Percentiles rank a stretch among this genome's conserved stretches.
Evolutionary conservation across 2,113 vertebrate genomes (phyloP).

Genomic region (Zapus hudsonius): DNA sequence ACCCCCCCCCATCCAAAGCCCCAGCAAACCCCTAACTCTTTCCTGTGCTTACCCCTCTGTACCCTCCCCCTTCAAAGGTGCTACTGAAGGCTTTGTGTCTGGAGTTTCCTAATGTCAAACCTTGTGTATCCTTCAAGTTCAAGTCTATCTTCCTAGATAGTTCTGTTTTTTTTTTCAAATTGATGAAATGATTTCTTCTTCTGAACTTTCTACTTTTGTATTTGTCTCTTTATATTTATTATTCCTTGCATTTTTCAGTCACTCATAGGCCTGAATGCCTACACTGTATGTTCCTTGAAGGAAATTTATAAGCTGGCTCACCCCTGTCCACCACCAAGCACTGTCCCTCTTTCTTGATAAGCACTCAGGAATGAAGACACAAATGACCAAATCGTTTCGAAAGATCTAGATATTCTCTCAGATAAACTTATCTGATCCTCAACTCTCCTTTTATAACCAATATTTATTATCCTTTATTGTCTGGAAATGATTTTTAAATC

Average conservation of each 20-base stretch:
- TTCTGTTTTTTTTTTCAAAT: background rate
- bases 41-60: too few species aligned
- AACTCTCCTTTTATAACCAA: background rate
- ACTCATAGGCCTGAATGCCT: background rate
- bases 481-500: background rate
- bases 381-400: background rate
- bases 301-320: background rate
- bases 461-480: background rate
- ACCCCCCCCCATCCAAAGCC: background rate
- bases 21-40: background rate
- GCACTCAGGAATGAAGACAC: constrained; percentile 3
- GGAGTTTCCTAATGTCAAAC: background rate
- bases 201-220: background rate
- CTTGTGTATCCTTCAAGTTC: background rate
- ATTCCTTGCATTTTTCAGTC: background rate
- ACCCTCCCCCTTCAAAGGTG: background rate
- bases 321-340: background rate
- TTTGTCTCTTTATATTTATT: background rate
- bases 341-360: background rate
- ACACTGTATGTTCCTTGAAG: background rate
- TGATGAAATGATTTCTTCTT: constrained; percentile 20
- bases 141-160: background rate
- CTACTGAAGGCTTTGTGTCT: background rate
- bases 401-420: background rate
- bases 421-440: background rate